Evolutionary conservation across 2,113 vertebrate genomes (phyloP), one percentile per base, ranked within the genome.

Genomic region (Microtus montanus): DNA sequence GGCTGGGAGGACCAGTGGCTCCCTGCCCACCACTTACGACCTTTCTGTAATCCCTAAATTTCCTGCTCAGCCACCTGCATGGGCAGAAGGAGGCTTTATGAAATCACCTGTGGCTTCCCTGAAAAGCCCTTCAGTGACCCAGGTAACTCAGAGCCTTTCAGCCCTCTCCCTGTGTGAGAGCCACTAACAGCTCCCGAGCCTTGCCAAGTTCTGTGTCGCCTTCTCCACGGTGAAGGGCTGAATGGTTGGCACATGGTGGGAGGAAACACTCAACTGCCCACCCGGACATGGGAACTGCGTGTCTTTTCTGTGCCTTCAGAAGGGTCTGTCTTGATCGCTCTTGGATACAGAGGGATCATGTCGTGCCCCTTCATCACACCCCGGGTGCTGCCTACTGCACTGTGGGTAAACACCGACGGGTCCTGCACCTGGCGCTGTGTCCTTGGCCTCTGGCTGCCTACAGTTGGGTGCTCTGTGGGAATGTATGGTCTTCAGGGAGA

Each of bases 81-180:
- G 9, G 26, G 70, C 19, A 1, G 0, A 35, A 70, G 41, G 91
- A 74, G 26, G 68, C 78, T 83, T 82, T 94, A 54, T 15, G 41
- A 30, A 30, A 11, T 82, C 70, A 54, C 95, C 90, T 47, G 35
- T 52, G 86, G 94, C 91, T 95, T 75, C 64, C 85, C 80, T 91
- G 89, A 89, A 95, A 95, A 86, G 78, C 63, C 52, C 80, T 58
- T 66, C 5, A 2, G 74, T 5, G 2, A n/a, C 58, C 71, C 22
- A 5, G 2, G n/a, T 91, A 15, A 41, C 49, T 4, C 26, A 28
- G 38, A 74, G 83, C 95, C 78, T 91, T 89, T 54, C 66, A 87
- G 75, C 63, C 68, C 66, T 20, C 77, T 38, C 63, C 19, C 38
- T 2, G 0, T 0, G 0, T 3, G 52, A 87, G 15, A 74, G 44